A percentile compares a stretch with the other conserved stretches of the same genome.
phyloP scores from a whole-genome alignment of 2,888 invertebrate genomes.

The Psococerastis gibbosa region DNA sequence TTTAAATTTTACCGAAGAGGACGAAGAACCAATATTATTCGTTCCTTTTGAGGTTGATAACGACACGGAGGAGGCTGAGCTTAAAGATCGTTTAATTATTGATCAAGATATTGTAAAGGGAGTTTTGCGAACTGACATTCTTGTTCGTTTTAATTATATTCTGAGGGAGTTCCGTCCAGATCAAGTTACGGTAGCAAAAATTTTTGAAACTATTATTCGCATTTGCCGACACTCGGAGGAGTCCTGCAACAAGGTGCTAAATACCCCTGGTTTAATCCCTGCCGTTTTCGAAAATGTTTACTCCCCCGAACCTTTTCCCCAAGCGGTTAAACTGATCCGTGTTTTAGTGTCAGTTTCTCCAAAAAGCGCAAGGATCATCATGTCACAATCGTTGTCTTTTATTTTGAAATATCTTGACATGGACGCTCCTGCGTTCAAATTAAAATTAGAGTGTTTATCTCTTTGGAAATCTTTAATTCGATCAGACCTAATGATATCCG shows the following conservation, averaged over 20 bases:
- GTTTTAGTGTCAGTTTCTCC: background rate
- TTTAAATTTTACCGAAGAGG: constrained; percentile 42
- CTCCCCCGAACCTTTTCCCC: background rate
- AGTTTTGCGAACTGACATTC: constrained; percentile 50
- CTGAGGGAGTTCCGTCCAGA: constrained; percentile 47
- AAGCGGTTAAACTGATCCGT: constrained; percentile 1
- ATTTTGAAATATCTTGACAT: background rate
- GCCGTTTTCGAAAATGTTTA: constrained; percentile 26
- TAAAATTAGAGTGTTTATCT: constrained; percentile 1
- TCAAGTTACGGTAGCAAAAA: constrained; percentile 49
- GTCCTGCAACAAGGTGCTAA: constrained; percentile 39
- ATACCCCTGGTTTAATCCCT: constrained; percentile 42
- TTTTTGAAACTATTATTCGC: constrained; percentile 60
- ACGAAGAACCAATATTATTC: constrained; percentile 36
- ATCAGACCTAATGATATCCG: background rate
- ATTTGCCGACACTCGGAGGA: constrained; percentile 57
- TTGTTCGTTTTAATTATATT: constrained; percentile 56
- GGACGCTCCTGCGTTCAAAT: background rate
- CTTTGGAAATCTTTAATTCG: constrained; percentile 1
- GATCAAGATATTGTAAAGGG: constrained; percentile 65
- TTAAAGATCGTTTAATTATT: constrained; percentile 73
- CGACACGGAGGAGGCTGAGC: constrained; percentile 34
- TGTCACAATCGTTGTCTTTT: background rate
- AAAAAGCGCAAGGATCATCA: background rate
- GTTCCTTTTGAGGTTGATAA: constrained; percentile 22